phyloP scores from a whole-genome alignment of 2,797 vertebrate species.

The Hypotaenidia philippensis region DNA sequence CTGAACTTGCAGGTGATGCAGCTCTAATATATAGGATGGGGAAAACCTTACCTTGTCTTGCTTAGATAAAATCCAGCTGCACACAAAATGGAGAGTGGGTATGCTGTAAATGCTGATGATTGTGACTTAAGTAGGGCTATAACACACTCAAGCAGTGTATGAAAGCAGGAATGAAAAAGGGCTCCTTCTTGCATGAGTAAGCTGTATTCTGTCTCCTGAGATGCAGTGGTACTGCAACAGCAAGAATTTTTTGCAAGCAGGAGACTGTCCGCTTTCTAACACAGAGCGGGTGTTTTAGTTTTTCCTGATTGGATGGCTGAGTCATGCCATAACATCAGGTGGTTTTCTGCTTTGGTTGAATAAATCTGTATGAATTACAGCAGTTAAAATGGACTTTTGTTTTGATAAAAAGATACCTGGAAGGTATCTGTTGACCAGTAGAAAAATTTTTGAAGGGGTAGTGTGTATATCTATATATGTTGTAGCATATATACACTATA shows the following conservation, averaged over 20 bases:
- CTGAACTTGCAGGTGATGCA: background rate
- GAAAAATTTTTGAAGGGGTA: background rate
- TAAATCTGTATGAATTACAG: conserved; percentile 17
- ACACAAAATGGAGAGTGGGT: background rate
- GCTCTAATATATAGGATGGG: background rate
- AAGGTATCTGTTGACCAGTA: background rate
- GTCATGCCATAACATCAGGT: conserved; percentile 36
- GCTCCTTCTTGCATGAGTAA: conserved; percentile 9
- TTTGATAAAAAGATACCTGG: background rate
- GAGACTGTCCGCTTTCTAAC: background rate
- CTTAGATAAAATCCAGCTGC: background rate
- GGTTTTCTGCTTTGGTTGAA: background rate
- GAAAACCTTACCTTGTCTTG: background rate
- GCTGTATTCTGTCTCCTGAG: conserved; percentile 2
- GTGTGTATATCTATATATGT: background rate
- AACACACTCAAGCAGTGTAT: background rate
- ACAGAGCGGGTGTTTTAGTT: background rate
- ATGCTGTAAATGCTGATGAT: background rate
- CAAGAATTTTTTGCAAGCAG: background rate
- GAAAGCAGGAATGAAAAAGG: background rate
- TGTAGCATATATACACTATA: background rate
- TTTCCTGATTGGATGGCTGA: conserved; percentile 26
- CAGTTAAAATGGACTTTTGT: background rate
- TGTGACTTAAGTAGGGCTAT: background rate
- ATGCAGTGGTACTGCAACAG: background rate